phyloP scores from a whole-genome alignment of 2,888 invertebrate genomes.

The Lydus trimaculatus region DNA sequence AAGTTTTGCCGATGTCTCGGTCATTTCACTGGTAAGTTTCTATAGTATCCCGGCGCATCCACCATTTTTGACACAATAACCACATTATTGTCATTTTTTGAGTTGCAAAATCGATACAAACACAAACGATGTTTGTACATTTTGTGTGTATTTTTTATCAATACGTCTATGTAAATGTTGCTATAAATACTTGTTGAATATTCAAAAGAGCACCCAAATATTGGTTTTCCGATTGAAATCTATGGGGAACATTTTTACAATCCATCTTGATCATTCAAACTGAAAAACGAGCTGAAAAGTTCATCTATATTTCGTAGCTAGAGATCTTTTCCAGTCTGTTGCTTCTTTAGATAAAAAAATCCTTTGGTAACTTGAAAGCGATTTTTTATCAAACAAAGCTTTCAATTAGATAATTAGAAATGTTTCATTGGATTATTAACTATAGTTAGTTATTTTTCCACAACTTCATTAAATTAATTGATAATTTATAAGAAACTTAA shows the following conservation, averaged over 20 bases:
- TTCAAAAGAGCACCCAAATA: neutral
- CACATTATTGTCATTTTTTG: too few species aligned
- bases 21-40: constrained; percentile 72
- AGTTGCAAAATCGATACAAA: too few species aligned
- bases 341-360: too few species aligned
- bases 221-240: neutral
- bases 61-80: neutral
- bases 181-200: neutral
- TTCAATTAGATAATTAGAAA: neutral
- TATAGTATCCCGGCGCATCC: neutral
- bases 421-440: too few species aligned
- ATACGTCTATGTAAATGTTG: neutral
- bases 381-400: neutral
- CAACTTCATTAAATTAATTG: too few species aligned
- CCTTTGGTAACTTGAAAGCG: neutral
- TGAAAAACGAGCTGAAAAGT: neutral
- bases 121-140: neutral
- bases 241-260: neutral
- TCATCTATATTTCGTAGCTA: neutral
- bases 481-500: too few species aligned
- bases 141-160: too few species aligned
- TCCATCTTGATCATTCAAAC: neutral
- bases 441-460: too few species aligned
- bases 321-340: neutral
- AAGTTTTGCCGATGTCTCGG: constrained; percentile 75